Percentiles rank a stretch among this genome's conserved stretches.
These are phyloP conservation scores for Odontocolon sp. DNA, from an alignment of 2,888 invertebrate species.

Conservation along the genomic window DNA sequence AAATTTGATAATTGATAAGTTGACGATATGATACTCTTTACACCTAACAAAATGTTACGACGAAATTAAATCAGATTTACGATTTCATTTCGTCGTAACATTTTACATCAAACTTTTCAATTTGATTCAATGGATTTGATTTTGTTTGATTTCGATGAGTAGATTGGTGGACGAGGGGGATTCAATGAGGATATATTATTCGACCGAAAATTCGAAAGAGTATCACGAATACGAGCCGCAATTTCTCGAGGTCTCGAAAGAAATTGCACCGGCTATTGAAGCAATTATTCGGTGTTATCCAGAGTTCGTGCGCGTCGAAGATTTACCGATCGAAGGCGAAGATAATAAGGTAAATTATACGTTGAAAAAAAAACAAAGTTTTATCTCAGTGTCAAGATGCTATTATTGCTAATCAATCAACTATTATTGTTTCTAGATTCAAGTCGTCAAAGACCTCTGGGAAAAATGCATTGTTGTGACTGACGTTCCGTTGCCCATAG, in stretches of 20 bases:
- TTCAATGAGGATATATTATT: conserved; percentile 88
- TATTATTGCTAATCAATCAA: conserved; percentile 1
- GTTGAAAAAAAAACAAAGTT: too few species aligned
- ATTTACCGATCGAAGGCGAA: conserved; percentile 86
- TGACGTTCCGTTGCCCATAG: conserved; percentile 83
- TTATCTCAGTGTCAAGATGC: not conserved
- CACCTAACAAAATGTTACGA: too few species aligned
- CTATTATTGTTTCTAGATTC: conserved; percentile 76
- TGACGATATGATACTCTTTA: too few species aligned
- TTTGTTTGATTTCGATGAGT: not conserved
- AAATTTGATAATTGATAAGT: too few species aligned
- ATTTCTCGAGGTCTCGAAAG: conserved; percentile 88
- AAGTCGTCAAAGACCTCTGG: conserved; percentile 89
- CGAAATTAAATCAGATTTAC: conserved; percentile 42
- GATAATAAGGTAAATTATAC: conserved; percentile 84
- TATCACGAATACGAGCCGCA: conserved; percentile 92
- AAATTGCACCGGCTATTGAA: conserved; percentile 87
- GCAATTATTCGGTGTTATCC: conserved; percentile 89
- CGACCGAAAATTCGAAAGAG: conserved; percentile 91
- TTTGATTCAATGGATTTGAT: too few species aligned
- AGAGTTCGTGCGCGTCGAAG: conserved; percentile 87
- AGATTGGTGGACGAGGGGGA: conserved; percentile 85
- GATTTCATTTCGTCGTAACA: conserved; percentile 6
- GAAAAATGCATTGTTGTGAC: conserved; percentile 91
- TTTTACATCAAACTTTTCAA: too few species aligned